Base-by-base conservation (phyloP, 2,113 vertebrate genomes). In the Chaenocephalus aceratus region DNA sequence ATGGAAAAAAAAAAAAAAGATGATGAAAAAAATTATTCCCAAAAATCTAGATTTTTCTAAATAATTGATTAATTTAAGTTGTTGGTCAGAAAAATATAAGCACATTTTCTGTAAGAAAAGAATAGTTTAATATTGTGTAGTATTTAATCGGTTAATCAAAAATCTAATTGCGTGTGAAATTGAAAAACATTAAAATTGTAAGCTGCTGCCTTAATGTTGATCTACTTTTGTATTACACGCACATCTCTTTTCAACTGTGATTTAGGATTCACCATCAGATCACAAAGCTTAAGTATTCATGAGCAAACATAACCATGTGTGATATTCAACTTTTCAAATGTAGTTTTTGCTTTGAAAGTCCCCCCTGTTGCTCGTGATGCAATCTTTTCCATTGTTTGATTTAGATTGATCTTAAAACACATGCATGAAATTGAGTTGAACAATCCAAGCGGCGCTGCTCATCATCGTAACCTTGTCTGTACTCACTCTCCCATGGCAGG, bases 401-500 rank as follows among this genome's bases (percentile, higher is more conserved):
- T 6, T 9, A 7, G 18, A 48, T 41, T 52, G 12, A 7, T 36
- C 16, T 13, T n/a, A 84, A 49, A 64, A 16, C 15, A 49, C 11
- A 34, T 2, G 46, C n/a, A 72, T 46, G 14, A 75, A 62, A 41
- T 41, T 21, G 18, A 72, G n/a, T 21, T 15, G 0, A 61, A 66
- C 59, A 36, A 58, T 77, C 44, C 48, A 77, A 73, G 54, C 6
- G 1, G 12, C 23, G 7, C 36, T 6, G 13, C 78, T 88, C 83
- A 62, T 83, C 79, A 65, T 82, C 60, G 30, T 49, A 53, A 61
- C 78, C 54, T 26, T 79, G 76, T 54, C 11, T 80, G 60, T 21
- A 51, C 82, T 91, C 87, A 86, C 86, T 90, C 89, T 94, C 90
- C 91, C 93, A 89, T 86, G 91, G 83, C 89, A 69, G 77, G 64